These are phyloP conservation scores for Cosmorhoe ocellata DNA, from an alignment of 2,888 invertebrate species.

Conservation along the genomic window DNA sequence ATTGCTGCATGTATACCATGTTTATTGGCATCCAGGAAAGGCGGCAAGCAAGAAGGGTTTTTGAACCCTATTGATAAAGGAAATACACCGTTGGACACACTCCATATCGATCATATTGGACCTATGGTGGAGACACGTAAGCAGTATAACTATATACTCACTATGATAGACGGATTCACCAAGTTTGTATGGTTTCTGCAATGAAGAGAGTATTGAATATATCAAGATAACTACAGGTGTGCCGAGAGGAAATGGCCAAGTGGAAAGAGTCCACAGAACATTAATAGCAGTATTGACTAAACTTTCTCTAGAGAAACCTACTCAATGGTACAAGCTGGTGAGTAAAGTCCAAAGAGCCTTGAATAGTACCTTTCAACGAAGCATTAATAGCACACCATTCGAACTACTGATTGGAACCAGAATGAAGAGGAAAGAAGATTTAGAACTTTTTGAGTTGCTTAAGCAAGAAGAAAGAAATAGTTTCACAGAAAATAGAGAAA, in stretches of 20 bases:
- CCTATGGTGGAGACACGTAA: conserved; percentile 34
- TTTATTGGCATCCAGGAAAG: conserved; percentile 32
- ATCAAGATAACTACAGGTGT: conserved; percentile 34
- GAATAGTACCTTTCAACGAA: conserved; percentile 34
- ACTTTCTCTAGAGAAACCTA: conserved; percentile 16
- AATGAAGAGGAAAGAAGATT: conserved; percentile 11
- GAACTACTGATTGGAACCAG: conserved; percentile 28
- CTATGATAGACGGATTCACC: too few species aligned
- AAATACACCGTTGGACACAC: conserved; percentile 41
- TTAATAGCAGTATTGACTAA: conserved; percentile 30
- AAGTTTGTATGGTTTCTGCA: too few species aligned
- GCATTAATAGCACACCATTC: conserved; percentile 26
- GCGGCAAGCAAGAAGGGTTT: conserved; percentile 33
- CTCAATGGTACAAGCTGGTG: conserved; percentile 16
- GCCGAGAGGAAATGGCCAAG: conserved; percentile 35
- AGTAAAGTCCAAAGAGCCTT: conserved; percentile 14
- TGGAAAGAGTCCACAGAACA: conserved; percentile 32
- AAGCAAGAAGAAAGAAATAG: too few species aligned
- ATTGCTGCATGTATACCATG: conserved; percentile 31
- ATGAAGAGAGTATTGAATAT: too few species aligned
- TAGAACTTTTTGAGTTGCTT: too few species aligned
- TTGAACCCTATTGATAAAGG: conserved; percentile 43
- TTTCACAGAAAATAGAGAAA: too few species aligned
- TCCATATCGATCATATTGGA: conserved; percentile 52
- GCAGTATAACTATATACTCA: too few species aligned